Conservation (phyloP, 2,113 vertebrate species). For the Onychostruthus taczanowskii region DNA sequence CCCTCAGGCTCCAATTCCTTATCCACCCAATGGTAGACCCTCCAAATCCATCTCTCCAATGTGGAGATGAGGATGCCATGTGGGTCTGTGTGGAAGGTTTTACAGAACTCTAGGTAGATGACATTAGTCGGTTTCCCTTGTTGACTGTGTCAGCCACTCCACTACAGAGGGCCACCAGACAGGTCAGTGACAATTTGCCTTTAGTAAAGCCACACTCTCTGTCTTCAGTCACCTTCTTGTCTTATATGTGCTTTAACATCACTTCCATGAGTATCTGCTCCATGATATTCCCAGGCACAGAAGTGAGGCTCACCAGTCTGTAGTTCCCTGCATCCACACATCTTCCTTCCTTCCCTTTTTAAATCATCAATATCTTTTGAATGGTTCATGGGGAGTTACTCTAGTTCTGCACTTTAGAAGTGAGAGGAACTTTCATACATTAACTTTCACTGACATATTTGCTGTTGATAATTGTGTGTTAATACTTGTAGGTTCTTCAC, state of each 20-base stretch:
- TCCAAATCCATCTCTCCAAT: background rate
- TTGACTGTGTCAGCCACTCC: background rate
- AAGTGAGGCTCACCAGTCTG: background rate
- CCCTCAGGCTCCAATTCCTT: background rate
- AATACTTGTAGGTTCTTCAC: slow-evolving; percentile 55
- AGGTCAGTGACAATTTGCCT: background rate
- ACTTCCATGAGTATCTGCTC: background rate
- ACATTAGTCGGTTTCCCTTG: background rate
- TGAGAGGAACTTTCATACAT: fast-evolving
- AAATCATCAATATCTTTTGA: background rate
- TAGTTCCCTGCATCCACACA: background rate
- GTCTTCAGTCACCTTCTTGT: background rate
- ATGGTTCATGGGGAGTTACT: background rate
- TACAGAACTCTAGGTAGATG: background rate
- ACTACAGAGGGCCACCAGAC: background rate
- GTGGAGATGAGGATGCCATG: background rate
- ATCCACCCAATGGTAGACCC: background rate
- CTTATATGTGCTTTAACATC: background rate
- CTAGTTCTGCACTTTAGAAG: background rate
- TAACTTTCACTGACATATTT: background rate
- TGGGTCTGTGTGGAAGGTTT: background rate
- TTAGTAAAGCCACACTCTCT: background rate
- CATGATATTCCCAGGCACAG: background rate
- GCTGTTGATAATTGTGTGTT: background rate
- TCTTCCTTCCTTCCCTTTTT: background rate